A percentile compares a stretch with the other conserved stretches of the same genome.
These are phyloP conservation scores for Hartigia nigra DNA, from an alignment of 2,888 invertebrate genomes.

Conservation along the genomic window DNA sequence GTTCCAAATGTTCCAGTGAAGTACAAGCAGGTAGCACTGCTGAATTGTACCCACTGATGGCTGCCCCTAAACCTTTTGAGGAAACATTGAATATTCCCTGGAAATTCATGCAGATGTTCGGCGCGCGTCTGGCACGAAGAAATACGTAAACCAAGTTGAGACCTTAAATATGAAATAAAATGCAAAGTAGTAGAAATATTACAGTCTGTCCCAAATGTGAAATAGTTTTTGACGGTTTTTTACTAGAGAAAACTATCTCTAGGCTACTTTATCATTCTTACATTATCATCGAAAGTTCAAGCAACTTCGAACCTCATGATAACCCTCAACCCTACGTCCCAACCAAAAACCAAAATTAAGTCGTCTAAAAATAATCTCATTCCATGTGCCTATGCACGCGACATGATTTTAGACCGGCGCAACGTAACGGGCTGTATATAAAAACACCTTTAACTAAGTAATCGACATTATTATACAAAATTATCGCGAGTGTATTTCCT, in stretches of 20 bases:
- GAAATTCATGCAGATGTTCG: neutral
- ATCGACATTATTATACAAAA: neutral
- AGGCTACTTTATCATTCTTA: conserved; percentile 16
- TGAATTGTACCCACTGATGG: neutral
- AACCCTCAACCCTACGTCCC: conserved; percentile 45
- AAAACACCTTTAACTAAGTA: neutral
- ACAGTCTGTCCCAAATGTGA: neutral
- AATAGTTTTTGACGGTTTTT: neutral
- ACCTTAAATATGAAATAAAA: neutral
- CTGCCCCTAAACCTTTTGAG: neutral
- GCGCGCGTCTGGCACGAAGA: neutral
- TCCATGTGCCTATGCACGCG: neutral
- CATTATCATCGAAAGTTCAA: conserved; percentile 49
- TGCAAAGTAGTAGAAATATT: neutral
- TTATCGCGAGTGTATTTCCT: neutral
- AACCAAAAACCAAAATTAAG: conserved; percentile 25
- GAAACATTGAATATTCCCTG: neutral
- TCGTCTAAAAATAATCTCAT: conserved; percentile 21
- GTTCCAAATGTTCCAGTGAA: neutral
- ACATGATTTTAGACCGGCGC: neutral
- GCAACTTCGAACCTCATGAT: conserved; percentile 48
- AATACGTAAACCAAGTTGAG: neutral
- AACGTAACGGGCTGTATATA: neutral
- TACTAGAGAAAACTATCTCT: conserved; percentile 15
- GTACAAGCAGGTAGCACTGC: neutral